Evolutionary conservation across 1,140 invertebrate genomes (phyloP), one percentile per base, ranked within the genome.

Genomic region (Paracyclopina nana): DNA sequence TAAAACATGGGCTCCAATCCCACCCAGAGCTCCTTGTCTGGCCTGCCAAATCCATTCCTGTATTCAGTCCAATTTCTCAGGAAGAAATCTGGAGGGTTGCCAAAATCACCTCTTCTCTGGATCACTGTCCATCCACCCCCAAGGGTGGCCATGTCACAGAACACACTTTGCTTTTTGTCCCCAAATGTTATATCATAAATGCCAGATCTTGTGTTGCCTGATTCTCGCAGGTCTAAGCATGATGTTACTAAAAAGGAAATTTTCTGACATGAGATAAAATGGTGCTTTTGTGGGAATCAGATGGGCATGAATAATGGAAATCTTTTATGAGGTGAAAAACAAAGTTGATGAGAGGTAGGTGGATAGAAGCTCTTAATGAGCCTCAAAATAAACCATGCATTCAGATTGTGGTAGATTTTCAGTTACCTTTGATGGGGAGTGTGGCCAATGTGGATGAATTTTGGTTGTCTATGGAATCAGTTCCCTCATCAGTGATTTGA

Each of bases 41-140:
- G 54, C 40, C 65, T 62, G 6, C 70, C 70, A 55, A 72, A 72
- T 1, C 70, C 69, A n/a, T 59, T 46, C 50, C 61, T 60, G 55
- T 72, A 72, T 26, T 68, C 66, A 14, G 61, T 50, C 69, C 69
- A 72, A n/a, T 61, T 60, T 24, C 65, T 59, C 6, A 50, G 53
- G 46, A 52, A 54, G 45, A 60, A 57, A 28, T 58, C 43, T 28
- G 55, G 51, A 6, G 27, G 44, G 16, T 30, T 30, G 16, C 40
- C 34, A 11, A 24, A 30, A 24, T 61, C 56, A 11, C 55, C 60
- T 14, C 58, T 49, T 18, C 57, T 29, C 50, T 62, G 61, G 11
- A 63, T 30, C 27, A 65, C 56, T 27, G 62, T 64, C 61, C 61
- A 64, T 3, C 61, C 61, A 11, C 59, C 58, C 8, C 60, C 61